Base-by-base conservation (phyloP, 2,888 invertebrate species). In the Drosophila seclusa region DNA sequence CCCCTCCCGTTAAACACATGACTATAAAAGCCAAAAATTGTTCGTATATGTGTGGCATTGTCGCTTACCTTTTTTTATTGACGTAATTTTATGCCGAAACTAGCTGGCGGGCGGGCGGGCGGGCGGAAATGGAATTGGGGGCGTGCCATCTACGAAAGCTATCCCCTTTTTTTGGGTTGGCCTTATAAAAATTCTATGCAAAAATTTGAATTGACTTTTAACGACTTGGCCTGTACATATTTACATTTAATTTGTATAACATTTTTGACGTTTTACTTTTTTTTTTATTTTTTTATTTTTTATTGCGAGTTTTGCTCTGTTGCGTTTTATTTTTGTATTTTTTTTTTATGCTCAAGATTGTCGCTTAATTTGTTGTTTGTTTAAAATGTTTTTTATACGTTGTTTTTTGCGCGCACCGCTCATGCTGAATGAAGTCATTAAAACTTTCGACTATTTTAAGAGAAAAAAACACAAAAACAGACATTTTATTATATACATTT, bases 171-270 rank as follows among this genome's bases (percentile, higher is more conserved):
- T 45, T 31, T 27, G 53, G 42, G 49, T 60, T 70, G 60, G 71
- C 68, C 68, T 78, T 81, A 81, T 81, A 83, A 81, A 81, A 83
- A 78, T 89, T 85, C 86, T 82, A 88, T 89, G 81, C 72, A 71
- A 89, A 85, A 85, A 88, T 88, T 78, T 86, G 86, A 88, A 90
- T 87, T 87, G 86, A 81, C 90, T 90, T 87, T 87, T 89, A 89
- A 87, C 90, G 90, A 88, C 86, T 85, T 75, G 68, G 77, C 76
- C 69, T 73, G 72, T 78, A 66, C 63, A 68, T 73, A 87, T 87
- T 87, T 87, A 76, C 84, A 89, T 87, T 85, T 89, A 89, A 87
- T 85, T 85, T 89, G 89, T 89, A 87, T 79, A 80, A 80, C 75
- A 87, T 89, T 82, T 79, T 61, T 71, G 64, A 49, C 66, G 66